Evolutionary conservation across 2,113 vertebrate species (phyloP).

Genomic region (Nymphicus hollandicus): DNA sequence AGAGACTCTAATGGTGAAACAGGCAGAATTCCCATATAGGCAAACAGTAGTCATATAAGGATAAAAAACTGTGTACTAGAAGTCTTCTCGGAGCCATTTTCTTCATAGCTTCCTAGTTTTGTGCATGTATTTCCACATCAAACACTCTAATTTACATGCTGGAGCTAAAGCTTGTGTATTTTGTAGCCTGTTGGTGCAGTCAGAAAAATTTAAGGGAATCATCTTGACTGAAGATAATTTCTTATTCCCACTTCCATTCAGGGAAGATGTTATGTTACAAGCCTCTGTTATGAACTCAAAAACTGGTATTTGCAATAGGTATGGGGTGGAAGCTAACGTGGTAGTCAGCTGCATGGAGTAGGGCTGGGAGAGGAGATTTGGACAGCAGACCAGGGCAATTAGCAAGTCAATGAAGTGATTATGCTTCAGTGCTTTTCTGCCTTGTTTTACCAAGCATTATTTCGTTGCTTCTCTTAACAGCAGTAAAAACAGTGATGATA

Average conservation of each 20-base stretch:
- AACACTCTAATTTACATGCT: background rate
- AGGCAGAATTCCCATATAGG: background rate
- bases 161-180: background rate
- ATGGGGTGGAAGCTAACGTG: background rate
- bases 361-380: background rate
- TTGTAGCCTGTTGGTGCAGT: background rate
- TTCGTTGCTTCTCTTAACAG: background rate
- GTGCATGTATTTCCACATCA: slow-evolving; percentile 15
- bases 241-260: background rate
- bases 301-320: background rate
- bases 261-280: background rate
- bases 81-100: background rate
- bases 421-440: background rate
- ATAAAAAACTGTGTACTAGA: background rate
- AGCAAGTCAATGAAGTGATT: background rate
- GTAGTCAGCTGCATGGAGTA: background rate
- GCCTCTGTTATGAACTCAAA: background rate
- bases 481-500: background rate
- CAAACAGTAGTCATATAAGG: background rate
- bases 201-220: background rate
- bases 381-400: background rate
- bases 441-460: background rate
- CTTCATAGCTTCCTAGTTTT: slow-evolving; percentile 25
- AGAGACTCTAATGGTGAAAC: background rate
- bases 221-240: background rate